Base-by-base conservation (phyloP, 2,797 vertebrate species). In the Rhinichthys osculus region DNA sequence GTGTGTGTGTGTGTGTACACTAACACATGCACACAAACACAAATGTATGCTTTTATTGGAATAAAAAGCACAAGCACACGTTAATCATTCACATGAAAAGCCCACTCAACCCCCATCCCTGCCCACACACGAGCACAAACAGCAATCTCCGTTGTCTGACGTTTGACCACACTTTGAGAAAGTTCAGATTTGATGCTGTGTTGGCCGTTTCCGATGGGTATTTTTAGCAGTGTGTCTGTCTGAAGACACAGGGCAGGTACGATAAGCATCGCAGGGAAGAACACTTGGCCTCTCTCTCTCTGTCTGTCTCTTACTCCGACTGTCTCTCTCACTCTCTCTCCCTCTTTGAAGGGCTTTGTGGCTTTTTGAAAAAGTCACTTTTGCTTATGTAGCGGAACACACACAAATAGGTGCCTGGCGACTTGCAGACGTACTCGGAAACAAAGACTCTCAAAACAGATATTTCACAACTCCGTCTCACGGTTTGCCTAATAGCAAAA, bases 181-280 rank as follows among this genome's bases (percentile, higher is more conserved):
- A 77, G 86, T 87, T 89, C 84, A 89, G 88, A 90, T 89, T 92
- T 91, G 85, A 85, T 88, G 88, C 90, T 90, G 81, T 87, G 77
- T 87, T 87, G 90, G 91, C 89, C 82, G 82, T 90, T 90, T 92
- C 90, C 88, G 73, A 92, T 40, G 88, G 89, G 91, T 95, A 94
- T 94, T 92, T 94, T 91, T 93, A 90, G 88, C 73, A 82, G 79
- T 62, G 44, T 84, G 73, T 87, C 86, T 87, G 89, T 90, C 89
- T 89, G 87, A 91, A 88, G 78, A 91, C 57, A 90, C 88, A 91
- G 90, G 78, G 90, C 88, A 91, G 89, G 73, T 67, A 82, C 92
- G 95, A 96, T 96, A 95, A 94, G 91, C 91, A 95, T 95, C 95
- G 93, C 91, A 93, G 93, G 93, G 91, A 93, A 93, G 86, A 88